A percentile compares a stretch with the other conserved stretches of the same genome.
Evolutionary conservation across 2,113 vertebrate species (phyloP).

Genomic region (Myodes glareolus): DNA sequence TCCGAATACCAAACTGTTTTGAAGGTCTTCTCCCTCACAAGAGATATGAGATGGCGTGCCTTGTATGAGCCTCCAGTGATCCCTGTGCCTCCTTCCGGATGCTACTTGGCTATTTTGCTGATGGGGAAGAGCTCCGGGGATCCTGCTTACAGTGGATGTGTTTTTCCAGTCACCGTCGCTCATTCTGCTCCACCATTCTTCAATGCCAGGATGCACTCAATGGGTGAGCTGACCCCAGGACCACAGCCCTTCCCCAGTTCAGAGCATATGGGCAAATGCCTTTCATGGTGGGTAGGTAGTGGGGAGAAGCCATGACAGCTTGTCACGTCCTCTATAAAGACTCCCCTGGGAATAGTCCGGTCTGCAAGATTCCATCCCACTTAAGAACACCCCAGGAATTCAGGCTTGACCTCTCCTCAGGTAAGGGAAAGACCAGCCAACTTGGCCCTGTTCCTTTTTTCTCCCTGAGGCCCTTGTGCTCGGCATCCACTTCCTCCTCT

Average conservation of each 20-base stretch:
- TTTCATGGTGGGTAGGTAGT: neutral
- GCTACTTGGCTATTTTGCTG: neutral
- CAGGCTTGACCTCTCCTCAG: fast-evolving
- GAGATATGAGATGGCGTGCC: slow-evolving; percentile 36
- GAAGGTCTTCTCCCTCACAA: neutral
- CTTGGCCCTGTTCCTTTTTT: fast-evolving
- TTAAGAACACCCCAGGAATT: fast-evolving
- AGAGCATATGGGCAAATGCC: neutral
- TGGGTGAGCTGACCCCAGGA: neutral
- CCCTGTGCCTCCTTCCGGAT: fast-evolving
- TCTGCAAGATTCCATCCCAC: fast-evolving
- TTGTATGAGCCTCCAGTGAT: neutral
- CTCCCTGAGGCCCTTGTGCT: neutral
- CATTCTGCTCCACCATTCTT: neutral
- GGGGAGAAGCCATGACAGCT: fast-evolving
- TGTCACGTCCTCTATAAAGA: neutral
- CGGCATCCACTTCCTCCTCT: neutral
- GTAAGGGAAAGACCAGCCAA: neutral
- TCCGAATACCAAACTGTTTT: slow-evolving; percentile 16
- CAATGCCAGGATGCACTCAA: neutral
- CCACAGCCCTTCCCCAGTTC: fast-evolving
- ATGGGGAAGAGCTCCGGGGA: neutral
- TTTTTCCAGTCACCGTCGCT: neutral
- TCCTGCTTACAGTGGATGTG: neutral
- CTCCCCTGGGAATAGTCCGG: neutral